phyloP scores from a whole-genome alignment of 2,888 invertebrate genomes.

The Sesia bembeciformis region DNA sequence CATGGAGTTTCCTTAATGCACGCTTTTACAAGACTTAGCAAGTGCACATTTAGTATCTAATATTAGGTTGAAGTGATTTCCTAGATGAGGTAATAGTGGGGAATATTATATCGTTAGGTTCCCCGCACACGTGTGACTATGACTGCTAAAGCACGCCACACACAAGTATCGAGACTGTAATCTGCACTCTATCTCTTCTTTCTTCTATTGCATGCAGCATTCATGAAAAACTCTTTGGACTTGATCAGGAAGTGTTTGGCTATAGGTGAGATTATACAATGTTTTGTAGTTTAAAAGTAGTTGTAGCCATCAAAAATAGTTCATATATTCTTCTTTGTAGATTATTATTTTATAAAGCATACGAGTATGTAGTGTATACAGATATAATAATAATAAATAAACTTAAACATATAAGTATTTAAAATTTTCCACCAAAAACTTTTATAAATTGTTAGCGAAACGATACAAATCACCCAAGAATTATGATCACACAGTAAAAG shows the following conservation, averaged over 20 bases:
- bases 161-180: slow-evolving; percentile 27
- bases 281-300: too few relatives aligned
- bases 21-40: background rate
- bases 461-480: background rate
- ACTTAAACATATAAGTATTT: too few relatives aligned
- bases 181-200: slow-evolving; percentile 66
- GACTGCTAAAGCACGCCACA: slow-evolving; percentile 30
- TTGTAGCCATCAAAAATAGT: too few relatives aligned
- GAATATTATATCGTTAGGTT: slow-evolving; percentile 11
- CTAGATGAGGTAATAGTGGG: background rate
- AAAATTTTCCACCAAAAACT: too few relatives aligned
- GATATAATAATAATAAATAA: too few relatives aligned
- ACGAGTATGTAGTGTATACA: too few relatives aligned
- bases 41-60: background rate
- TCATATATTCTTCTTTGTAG: too few relatives aligned
- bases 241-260: slow-evolving; percentile 84
- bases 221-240: slow-evolving; percentile 86
- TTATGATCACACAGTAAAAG: background rate
- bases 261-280: slow-evolving; percentile 71
- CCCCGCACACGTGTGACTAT: slow-evolving; percentile 18
- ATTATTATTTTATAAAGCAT: too few relatives aligned
- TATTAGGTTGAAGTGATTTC: slow-evolving; percentile 7
- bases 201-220: slow-evolving; percentile 84
- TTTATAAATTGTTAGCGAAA: too few relatives aligned
- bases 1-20: background rate